Evolutionary conservation across 1,140 invertebrate species (phyloP).

Genomic region (Drosophila persimilis): DNA sequence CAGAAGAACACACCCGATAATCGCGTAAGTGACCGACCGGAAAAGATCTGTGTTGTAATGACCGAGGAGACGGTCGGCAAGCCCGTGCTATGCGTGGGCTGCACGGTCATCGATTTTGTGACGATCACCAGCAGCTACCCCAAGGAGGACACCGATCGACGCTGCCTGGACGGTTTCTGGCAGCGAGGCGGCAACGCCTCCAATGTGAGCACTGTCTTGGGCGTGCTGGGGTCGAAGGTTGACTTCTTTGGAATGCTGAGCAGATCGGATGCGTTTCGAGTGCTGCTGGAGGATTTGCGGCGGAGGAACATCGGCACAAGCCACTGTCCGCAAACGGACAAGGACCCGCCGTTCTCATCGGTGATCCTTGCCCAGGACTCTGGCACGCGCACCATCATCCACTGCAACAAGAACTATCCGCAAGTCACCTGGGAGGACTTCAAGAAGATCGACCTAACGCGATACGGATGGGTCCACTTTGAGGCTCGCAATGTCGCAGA

Average conservation of each 20-base stretch:
- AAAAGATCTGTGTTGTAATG: conserved; percentile 21
- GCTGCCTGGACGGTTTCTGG: conserved; percentile 86
- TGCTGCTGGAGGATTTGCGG: conserved; percentile 85
- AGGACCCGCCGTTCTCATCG: conserved; percentile 84
- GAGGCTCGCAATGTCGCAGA: conserved; percentile 86
- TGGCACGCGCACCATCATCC: conserved; percentile 87
- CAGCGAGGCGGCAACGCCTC: conserved; percentile 90
- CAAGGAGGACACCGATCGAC: conserved; percentile 84
- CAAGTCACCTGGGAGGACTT: conserved; percentile 87
- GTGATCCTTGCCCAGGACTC: conserved; percentile 84
- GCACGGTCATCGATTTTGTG: conserved; percentile 85
- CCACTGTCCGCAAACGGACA: conserved; percentile 82
- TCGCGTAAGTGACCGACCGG: not conserved
- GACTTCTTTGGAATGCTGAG: conserved; percentile 86
- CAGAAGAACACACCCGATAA: not conserved
- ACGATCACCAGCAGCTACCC: conserved; percentile 84
- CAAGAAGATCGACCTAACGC: conserved; percentile 83
- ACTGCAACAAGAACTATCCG: conserved; percentile 86
- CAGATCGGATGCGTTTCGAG: conserved; percentile 83
- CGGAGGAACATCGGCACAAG: conserved; percentile 84
- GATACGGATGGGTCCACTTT: conserved; percentile 89
- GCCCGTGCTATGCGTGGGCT: conserved; percentile 82
- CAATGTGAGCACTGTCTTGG: conserved; percentile 88
- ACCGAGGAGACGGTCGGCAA: conserved; percentile 12
- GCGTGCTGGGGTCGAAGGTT: conserved; percentile 84